Percentiles rank a stretch among this genome's conserved stretches.
Evolutionary conservation across 2,797 vertebrate genomes (phyloP).

Genomic region (Erpetoichthys calabaricus): DNA sequence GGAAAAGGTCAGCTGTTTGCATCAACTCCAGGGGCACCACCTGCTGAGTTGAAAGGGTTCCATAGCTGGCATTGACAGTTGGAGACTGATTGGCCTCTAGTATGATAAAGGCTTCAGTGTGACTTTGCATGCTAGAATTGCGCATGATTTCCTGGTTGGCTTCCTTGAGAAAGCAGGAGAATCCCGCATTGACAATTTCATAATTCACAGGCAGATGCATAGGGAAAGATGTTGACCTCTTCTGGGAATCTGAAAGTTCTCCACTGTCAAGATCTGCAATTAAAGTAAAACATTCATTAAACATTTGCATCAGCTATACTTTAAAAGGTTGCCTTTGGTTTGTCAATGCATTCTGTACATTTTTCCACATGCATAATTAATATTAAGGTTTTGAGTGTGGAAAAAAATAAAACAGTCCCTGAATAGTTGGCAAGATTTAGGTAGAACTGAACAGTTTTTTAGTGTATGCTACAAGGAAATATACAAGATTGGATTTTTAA

Average conservation of each 20-base stretch:
- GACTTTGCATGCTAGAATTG: slow-evolving; percentile 79
- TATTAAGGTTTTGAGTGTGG: too few species aligned
- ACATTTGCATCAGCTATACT: slow-evolving; percentile 1
- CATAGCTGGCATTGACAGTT: slow-evolving; percentile 65
- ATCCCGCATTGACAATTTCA: slow-evolving; percentile 63
- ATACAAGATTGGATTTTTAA: too few species aligned
- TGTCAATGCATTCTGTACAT: too few species aligned
- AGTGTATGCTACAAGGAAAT: too few species aligned
- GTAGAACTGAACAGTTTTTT: too few species aligned
- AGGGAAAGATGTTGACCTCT: slow-evolving; percentile 61
- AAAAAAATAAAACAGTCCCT: too few species aligned
- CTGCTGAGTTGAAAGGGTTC: slow-evolving; percentile 56
- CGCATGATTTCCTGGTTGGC: slow-evolving; percentile 89
- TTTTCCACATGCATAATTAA: too few species aligned
- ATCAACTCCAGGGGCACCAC: slow-evolving; percentile 60
- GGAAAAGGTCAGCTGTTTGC: slow-evolving; percentile 54
- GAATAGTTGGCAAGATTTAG: too few species aligned
- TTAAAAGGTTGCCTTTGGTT: too few species aligned
- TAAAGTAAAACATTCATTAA: slow-evolving; percentile 25
- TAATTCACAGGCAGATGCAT: slow-evolving; percentile 77
- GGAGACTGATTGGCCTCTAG: slow-evolving; percentile 61
- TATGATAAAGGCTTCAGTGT: slow-evolving; percentile 79
- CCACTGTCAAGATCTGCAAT: slow-evolving; percentile 63
- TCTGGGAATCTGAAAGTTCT: slow-evolving; percentile 59
- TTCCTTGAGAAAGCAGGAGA: slow-evolving; percentile 76